Evolutionary conservation across 2,888 invertebrate species (phyloP).

Genomic region (Lochmaea capreae): DNA sequence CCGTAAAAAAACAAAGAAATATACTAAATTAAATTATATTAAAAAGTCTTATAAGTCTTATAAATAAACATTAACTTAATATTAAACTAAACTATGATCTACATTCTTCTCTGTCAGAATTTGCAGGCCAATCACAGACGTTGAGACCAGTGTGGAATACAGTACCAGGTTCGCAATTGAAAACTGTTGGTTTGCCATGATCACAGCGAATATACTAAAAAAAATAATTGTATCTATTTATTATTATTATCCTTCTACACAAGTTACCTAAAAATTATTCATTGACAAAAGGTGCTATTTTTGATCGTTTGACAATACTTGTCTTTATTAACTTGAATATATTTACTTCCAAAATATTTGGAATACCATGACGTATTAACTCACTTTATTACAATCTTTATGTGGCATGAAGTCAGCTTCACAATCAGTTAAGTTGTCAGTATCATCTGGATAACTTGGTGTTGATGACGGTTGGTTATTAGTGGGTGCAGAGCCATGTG

Average conservation of each 20-base stretch:
- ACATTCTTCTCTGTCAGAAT: conserved; percentile 75
- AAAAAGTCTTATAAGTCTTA: neutral
- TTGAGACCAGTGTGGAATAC: conserved; percentile 78
- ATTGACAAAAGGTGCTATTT: too few species aligned
- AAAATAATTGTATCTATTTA: conserved; percentile 30
- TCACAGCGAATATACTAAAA: conserved; percentile 88
- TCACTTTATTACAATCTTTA: conserved; percentile 71
- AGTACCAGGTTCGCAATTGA: conserved; percentile 79
- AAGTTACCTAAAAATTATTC: too few species aligned
- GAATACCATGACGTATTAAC: neutral
- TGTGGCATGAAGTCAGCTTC: conserved; percentile 71
- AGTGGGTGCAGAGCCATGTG: conserved; percentile 30
- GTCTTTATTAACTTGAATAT: too few species aligned
- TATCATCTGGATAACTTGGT: conserved; percentile 44
- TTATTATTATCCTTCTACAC: too few species aligned
- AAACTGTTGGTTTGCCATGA: conserved; percentile 79
- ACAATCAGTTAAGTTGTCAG: conserved; percentile 65
- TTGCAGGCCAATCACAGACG: conserved; percentile 86
- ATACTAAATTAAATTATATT: neutral
- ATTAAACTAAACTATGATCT: conserved; percentile 36
- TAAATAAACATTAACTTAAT: neutral
- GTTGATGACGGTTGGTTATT: conserved; percentile 35
- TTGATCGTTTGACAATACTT: too few species aligned
- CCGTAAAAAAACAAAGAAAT: neutral
- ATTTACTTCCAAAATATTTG: too few species aligned